Conservation (phyloP, 2,797 vertebrate genomes). For the Erithacus rubecula region DNA sequence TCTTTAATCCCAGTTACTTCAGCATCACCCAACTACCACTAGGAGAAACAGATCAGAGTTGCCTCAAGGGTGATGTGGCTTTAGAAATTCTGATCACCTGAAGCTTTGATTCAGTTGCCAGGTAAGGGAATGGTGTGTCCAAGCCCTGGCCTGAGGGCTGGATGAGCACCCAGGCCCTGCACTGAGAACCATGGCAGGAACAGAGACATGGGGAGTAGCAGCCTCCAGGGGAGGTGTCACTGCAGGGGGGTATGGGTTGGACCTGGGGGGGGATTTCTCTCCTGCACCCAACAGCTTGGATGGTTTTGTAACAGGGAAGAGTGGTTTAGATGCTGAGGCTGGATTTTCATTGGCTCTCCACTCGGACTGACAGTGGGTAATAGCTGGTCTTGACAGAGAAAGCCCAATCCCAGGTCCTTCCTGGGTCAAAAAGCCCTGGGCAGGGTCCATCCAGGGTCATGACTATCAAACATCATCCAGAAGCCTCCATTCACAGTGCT, state of each 20-base stretch:
- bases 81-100: neutral
- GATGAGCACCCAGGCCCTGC: neutral
- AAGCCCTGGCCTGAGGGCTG: neutral
- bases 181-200: neutral
- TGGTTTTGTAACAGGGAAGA: neutral
- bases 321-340: neutral
- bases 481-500: neutral
- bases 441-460: neutral
- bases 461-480: neutral
- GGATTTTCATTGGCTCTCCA: neutral
- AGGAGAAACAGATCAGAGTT: neutral
- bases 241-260: neutral
- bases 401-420: neutral
- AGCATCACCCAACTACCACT: neutral
- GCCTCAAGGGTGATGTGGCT: neutral
- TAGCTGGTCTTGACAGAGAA: neutral
- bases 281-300: neutral
- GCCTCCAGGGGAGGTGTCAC: neutral
- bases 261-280: neutral
- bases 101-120: neutral
- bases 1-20: neutral
- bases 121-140: fast-evolving
- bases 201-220: neutral
- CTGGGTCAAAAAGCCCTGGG: neutral
- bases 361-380: neutral